Conservation (phyloP, 2,797 vertebrate genomes). For the Anas bahamensis region DNA sequence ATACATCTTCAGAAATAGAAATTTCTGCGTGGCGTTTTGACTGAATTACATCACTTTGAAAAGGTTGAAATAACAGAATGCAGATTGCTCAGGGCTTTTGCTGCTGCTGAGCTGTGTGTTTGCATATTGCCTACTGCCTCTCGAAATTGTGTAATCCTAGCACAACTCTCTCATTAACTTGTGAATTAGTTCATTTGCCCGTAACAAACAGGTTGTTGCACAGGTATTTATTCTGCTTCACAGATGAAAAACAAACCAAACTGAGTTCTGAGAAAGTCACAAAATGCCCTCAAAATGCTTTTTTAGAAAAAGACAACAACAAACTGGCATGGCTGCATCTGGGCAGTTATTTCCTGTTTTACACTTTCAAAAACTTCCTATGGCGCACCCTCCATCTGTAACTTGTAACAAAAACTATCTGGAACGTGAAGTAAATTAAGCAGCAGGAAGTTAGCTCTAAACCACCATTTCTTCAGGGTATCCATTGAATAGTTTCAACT, state of each 20-base stretch:
- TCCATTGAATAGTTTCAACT: not conserved
- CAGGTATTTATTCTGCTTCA: not conserved
- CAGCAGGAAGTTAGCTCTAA: not conserved
- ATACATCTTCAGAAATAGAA: not conserved
- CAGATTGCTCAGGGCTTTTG: not conserved
- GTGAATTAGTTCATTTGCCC: constrained; percentile 29
- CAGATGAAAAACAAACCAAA: not conserved
- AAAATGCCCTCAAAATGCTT: not conserved
- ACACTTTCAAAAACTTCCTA: not conserved
- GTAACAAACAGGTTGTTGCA: not conserved
- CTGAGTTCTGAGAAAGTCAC: not conserved
- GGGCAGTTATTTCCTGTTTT: not conserved
- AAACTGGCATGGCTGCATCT: not conserved
- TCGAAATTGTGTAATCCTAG: not conserved
- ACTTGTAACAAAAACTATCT: not conserved
- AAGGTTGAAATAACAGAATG: not conserved
- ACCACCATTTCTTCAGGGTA: not conserved
- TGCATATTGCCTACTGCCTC: not conserved
- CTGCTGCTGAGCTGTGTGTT: not conserved
- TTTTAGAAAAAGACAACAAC: no score
- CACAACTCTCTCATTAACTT: not conserved
- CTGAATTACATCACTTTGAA: not conserved
- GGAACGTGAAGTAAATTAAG: not conserved
- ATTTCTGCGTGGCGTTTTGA: not conserved
- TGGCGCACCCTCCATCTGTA: not conserved